Percentiles rank a stretch among this genome's conserved stretches.
Evolutionary conservation across 1,140 invertebrate genomes (phyloP).

Genomic region (Drosophila micromelanica): DNA sequence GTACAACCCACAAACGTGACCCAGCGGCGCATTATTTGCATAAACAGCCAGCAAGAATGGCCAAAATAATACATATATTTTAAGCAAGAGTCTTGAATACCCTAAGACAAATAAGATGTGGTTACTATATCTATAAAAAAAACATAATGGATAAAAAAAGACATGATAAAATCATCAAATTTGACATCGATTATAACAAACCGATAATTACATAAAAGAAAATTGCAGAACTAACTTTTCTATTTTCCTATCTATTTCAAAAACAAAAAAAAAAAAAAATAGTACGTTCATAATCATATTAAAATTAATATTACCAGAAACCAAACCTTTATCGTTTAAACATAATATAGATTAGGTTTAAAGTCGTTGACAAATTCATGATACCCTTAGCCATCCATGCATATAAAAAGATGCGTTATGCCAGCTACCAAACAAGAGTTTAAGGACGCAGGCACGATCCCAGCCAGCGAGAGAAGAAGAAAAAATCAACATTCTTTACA

Average conservation of each 20-base stretch:
- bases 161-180: too few species aligned
- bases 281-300: too few species aligned
- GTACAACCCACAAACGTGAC: constrained; percentile 76
- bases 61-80: constrained; percentile 8
- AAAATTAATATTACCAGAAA: too few species aligned
- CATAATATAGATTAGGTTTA: background rate
- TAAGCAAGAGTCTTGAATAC: constrained; percentile 42
- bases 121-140: too few species aligned
- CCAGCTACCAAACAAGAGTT: constrained; percentile 49
- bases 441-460: constrained; percentile 77
- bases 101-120: constrained; percentile 10
- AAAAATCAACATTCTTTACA: constrained; percentile 71
- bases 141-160: too few species aligned
- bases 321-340: too few species aligned
- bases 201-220: too few species aligned
- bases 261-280: too few species aligned
- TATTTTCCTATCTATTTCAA: too few species aligned
- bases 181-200: too few species aligned
- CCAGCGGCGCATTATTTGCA: constrained; percentile 71
- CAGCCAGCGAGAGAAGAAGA: constrained; percentile 18
- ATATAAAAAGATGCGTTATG: constrained; percentile 71
- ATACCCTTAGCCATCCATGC: constrained; percentile 26
- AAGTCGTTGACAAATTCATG: background rate
- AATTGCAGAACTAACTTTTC: too few species aligned
- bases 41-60: constrained; percentile 48